Evolutionary conservation across 1,140 invertebrate genomes (phyloP).

Genomic region (Matsumurasca onukii): DNA sequence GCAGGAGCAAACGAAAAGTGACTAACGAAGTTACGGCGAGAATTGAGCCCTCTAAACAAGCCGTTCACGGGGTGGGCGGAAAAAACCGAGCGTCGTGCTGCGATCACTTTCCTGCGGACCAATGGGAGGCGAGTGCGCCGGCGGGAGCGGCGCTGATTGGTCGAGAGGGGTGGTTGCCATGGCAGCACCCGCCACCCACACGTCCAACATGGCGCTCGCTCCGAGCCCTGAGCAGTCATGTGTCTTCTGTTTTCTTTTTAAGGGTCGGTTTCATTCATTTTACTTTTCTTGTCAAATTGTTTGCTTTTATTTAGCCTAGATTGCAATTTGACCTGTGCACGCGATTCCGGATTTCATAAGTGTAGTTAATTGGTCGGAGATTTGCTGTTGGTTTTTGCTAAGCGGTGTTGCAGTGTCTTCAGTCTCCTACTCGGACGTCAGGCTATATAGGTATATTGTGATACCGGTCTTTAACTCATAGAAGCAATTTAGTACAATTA

Average conservation of each 20-base stretch:
- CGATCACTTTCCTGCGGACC: constrained; percentile 22
- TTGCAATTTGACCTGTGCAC: constrained; percentile 27
- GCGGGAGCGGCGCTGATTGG: background rate
- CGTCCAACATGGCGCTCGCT: constrained; percentile 17
- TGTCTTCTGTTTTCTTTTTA: constrained; percentile 31
- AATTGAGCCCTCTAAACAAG: constrained; percentile 39
- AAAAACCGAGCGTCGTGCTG: constrained; percentile 27
- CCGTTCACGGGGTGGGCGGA: constrained; percentile 30
- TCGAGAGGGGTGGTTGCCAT: constrained; percentile 11
- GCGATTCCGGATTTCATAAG: constrained; percentile 2
- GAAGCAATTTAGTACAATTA: no score
- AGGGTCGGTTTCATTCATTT: constrained; percentile 31
- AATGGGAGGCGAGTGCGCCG: constrained; percentile 14
- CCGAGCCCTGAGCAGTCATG: background rate
- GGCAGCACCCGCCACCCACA: background rate
- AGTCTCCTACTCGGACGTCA: no score
- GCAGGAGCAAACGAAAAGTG: constrained; percentile 42
- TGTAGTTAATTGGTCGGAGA: background rate
- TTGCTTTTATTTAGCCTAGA: constrained; percentile 26
- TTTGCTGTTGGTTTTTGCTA: no score
- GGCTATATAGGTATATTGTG: no score
- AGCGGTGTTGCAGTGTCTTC: no score
- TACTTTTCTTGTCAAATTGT: constrained; percentile 28
- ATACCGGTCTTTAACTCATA: no score
- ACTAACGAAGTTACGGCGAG: constrained; percentile 43